Base-by-base conservation (phyloP, 2,888 invertebrate species). In the Caenorhabditis imperialis region DNA sequence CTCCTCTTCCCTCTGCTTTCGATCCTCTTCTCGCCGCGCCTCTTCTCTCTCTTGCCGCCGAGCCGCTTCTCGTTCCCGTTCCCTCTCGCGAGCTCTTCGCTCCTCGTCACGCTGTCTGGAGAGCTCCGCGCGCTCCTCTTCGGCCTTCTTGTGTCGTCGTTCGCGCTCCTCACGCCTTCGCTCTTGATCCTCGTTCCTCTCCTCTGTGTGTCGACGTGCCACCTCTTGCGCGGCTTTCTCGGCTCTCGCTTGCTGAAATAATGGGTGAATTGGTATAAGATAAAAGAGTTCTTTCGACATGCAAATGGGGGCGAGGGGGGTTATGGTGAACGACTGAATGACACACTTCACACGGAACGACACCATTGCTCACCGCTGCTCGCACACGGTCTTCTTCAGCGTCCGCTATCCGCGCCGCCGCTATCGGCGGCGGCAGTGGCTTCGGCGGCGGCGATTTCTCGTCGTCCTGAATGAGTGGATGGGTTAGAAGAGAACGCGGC, bases 41-140 rank as follows among this genome's bases (percentile, higher is more conserved):
- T 54, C 38, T 18, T 70, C 65, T 7, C 61, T 22, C 12, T 54
- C 54, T 22, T 60, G 58, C 6, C 54, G 27, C 23, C 35, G 53
- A 1, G 45, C 30, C 1, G 42, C 27, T 16, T 51, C 61, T 25
- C 61, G 14, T 40, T 73, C 73, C 38, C 60, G 35, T 38, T 73
- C 60, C 10, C 60, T 35, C 38, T 73, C 60, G 10, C 63, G 38
- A 35, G 47, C 48, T 60, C 73, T 42, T 30, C 65, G 33, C 18
- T 65, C 65, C n/a, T 72, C 72, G 10, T 72, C 70, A n/a, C 60
- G 38, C 14, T 18, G 12, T 42, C 58, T 38, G 16, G 38, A 27
- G 23, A 25, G 22, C 20, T 60, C 54, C 23, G 14, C 33, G 6
- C 48, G 40, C 16, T 58, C 62, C n/a, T 51, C 53, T n/a, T 60